A percentile compares a stretch with the other conserved stretches of the same genome.
These are phyloP conservation scores for Ophraella communa DNA, from an alignment of 2,888 invertebrate species.

Conservation along the genomic window DNA sequence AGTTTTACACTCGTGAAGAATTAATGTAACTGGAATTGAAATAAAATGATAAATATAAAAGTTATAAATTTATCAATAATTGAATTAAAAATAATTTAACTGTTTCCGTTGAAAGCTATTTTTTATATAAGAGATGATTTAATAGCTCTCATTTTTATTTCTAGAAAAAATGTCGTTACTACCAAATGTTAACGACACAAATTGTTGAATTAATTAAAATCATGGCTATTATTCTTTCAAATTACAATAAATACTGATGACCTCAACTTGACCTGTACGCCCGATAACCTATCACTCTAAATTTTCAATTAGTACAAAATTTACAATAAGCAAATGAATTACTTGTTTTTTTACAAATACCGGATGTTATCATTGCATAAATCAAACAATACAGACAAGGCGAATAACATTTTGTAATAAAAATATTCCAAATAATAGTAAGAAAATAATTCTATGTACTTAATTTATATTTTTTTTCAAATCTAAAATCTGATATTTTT, in stretches of 20 bases:
- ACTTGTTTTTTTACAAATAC: constrained; percentile 4
- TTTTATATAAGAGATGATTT: background rate
- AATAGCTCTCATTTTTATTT: background rate
- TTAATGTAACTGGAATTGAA: no score
- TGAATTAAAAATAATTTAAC: no score
- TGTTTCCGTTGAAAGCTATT: background rate
- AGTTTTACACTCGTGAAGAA: no score
- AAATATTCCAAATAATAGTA: background rate
- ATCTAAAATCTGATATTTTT: no score
- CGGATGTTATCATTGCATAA: background rate
- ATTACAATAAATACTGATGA: constrained; percentile 5
- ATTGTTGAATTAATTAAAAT: background rate
- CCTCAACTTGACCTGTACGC: background rate
- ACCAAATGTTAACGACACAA: background rate
- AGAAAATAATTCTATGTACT: background rate
- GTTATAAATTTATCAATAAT: no score
- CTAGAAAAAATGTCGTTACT: background rate
- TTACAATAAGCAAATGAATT: constrained; percentile 23
- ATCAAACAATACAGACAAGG: background rate
- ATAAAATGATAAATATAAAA: no score
- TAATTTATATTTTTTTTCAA: no score
- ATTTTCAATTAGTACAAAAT: constrained; percentile 25
- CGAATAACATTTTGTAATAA: background rate
- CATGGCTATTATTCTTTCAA: constrained; percentile 1
- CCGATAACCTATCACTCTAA: constrained; percentile 2